Evolutionary conservation across 2,797 vertebrate genomes (phyloP), one percentile per base, ranked within the genome.

Genomic region (Microctenopoma lineatum): DNA sequence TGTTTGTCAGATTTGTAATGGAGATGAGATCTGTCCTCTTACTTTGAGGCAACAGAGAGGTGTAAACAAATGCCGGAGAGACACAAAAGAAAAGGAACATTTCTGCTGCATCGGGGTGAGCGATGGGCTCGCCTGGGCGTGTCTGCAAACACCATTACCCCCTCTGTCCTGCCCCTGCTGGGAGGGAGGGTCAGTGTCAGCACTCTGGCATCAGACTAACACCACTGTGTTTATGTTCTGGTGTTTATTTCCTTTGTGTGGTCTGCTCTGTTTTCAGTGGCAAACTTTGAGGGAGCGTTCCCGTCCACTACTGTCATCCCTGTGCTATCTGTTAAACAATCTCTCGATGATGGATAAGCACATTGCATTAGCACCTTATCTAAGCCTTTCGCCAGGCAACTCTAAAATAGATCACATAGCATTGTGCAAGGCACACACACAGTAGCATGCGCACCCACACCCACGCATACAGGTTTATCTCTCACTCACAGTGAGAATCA

Each of bases 211-310:
- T 67, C 62, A 47, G 56, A 78, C 65, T 69, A 63, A 73, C 83
- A 81, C 65, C 61, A 55, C 29, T 52, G 58, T 86, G 83, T 92
- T 85, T 90, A 79, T 73, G 15, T 70, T 66, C 15, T 7, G 7
- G 14, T 87, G 84, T 90, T 90, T 90, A 79, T 87, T 82, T 85
- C 76, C 71, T 83, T 78, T 78, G 81, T 89, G 89, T 84, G 84
- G 77, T 87, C 81, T 77, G 71, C 41, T 18, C 45, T 82, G 69
- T 77, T 81, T 74, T 83, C 26, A 76, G 65, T 76, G 77, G 84
- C 57, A 70, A 26, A 73, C 56, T 1, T 39, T 13, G 50, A 75
- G 67, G 74, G 70, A 75, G 72, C 71, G 81, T 85, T 88, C 77
- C 57, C 56, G 4, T 62, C 63, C 53, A 66, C 53, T 18, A 16